Evolutionary conservation across 2,113 vertebrate species (phyloP).

Genomic region (Actenoides lindsayi): DNA sequence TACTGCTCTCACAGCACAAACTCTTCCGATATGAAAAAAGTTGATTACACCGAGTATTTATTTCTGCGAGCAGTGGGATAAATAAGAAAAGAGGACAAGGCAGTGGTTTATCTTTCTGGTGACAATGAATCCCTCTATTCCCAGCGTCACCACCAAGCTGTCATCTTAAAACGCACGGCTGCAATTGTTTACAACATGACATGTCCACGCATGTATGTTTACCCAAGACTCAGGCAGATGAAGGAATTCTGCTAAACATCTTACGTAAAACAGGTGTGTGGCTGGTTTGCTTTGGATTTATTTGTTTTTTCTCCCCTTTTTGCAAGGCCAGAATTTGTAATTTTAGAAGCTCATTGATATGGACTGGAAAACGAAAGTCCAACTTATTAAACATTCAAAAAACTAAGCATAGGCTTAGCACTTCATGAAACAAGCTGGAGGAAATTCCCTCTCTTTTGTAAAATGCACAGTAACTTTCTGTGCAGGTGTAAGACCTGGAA

Average conservation of each 20-base stretch:
- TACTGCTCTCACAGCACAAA: background rate
- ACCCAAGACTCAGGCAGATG: background rate
- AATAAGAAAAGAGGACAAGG: background rate
- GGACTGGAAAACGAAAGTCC: background rate
- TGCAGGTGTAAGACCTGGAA: background rate
- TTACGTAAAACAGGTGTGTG: background rate
- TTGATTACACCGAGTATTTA: background rate
- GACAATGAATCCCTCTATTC: background rate
- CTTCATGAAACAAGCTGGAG: background rate
- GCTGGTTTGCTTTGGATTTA: background rate
- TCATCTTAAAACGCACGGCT: background rate
- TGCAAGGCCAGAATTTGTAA: background rate
- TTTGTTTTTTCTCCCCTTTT: background rate
- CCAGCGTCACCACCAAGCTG: background rate
- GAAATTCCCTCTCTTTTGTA: background rate
- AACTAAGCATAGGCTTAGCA: background rate
- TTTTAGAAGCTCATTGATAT: background rate
- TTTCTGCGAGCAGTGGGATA: background rate
- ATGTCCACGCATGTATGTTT: background rate
- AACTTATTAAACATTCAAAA: background rate
- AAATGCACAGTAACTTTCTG: background rate
- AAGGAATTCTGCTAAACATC: background rate
- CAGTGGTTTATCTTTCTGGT: background rate
- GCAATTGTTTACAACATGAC: background rate
- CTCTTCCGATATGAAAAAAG: background rate